These are phyloP conservation scores for Allobates femoralis DNA, from an alignment of 2,797 vertebrate genomes.

Conservation along the genomic window DNA sequence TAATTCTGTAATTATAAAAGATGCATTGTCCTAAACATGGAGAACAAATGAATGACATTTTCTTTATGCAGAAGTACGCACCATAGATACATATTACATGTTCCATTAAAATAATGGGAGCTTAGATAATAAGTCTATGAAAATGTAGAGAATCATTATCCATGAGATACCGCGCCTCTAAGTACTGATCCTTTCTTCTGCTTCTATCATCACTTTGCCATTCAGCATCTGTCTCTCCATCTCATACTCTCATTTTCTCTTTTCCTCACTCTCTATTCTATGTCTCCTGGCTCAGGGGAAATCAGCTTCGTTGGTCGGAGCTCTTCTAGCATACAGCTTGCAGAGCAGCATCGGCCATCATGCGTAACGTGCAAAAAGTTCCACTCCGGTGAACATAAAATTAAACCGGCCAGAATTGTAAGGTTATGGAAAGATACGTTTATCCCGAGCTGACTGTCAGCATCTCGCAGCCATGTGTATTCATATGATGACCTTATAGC, in stretches of 20 bases:
- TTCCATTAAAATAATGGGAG: background rate
- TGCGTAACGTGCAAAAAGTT: conserved; percentile 14
- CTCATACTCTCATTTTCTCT: conserved; percentile 14
- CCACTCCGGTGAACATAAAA: conserved; percentile 25
- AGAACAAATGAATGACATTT: background rate
- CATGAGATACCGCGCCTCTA: background rate
- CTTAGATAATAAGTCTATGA: background rate
- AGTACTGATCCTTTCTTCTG: background rate
- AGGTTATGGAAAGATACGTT: conserved; percentile 37
- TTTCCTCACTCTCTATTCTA: conserved; percentile 10
- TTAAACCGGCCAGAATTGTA: conserved; percentile 28
- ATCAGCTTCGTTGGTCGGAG: conserved; percentile 31
- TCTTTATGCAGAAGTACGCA: background rate
- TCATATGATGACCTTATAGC: background rate
- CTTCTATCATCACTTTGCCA: background rate
- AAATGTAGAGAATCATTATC: background rate
- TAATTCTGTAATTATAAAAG: no score
- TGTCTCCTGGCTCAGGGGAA: conserved; percentile 39
- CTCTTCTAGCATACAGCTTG: conserved; percentile 1
- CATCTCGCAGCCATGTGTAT: background rate
- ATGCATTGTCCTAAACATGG: background rate
- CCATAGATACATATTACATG: background rate
- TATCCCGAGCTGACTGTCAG: conserved; percentile 22
- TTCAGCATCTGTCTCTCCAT: conserved; percentile 35
- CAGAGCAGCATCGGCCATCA: conserved; percentile 23